These are phyloP conservation scores for Vannuccia rotundouncinata DNA, from an alignment of 2,888 invertebrate genomes.

Conservation along the genomic window DNA sequence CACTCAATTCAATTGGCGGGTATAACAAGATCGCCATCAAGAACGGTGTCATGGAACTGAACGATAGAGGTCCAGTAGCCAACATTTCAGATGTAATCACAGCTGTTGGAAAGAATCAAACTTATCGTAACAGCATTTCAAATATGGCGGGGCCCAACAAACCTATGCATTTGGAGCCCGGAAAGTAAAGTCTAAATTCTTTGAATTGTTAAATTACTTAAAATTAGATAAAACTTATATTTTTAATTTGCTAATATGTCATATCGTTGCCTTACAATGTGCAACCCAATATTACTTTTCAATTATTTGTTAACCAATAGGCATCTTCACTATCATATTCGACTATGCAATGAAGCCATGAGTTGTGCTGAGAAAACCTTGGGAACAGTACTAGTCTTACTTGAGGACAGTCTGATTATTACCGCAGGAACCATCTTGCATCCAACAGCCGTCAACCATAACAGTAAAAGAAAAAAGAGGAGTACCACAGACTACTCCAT, in stretches of 20 bases:
- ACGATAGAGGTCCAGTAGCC: neutral
- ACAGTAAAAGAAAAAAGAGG: too few species aligned
- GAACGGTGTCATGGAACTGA: neutral
- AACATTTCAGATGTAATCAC: neutral
- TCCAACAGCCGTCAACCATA: too few species aligned
- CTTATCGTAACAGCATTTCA: too few species aligned
- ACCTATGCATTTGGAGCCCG: neutral
- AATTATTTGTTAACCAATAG: neutral
- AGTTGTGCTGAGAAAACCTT: neutral
- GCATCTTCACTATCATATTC: neutral
- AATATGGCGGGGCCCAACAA: too few species aligned
- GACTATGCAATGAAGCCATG: neutral
- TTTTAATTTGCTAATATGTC: neutral
- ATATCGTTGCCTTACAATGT: neutral
- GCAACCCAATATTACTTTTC: neutral
- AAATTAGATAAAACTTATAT: neutral
- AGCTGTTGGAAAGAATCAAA: neutral
- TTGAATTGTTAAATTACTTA: neutral
- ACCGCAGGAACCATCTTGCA: neutral
- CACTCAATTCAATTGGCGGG: neutral
- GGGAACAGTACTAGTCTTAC: neutral
- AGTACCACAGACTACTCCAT: too few species aligned
- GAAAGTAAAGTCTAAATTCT: neutral
- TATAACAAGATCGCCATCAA: neutral
- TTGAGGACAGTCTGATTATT: neutral